Base-by-base conservation (phyloP, 2,888 invertebrate species). In the Ophioninae sp. region DNA sequence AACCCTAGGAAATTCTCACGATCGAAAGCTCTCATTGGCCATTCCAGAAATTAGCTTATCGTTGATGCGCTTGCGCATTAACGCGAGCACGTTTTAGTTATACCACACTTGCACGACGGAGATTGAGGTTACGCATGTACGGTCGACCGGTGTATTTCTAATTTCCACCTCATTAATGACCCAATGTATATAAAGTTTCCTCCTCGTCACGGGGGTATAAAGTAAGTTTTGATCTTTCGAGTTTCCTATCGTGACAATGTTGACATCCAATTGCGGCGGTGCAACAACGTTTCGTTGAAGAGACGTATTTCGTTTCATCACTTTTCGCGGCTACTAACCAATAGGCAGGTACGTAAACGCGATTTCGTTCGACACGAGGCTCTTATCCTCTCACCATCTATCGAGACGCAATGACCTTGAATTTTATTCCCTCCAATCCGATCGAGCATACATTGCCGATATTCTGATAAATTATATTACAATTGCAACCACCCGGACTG, bases 261-360 rank as follows among this genome's bases (percentile, higher is more conserved):
- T 83, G 80, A 71, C 83, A 78, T n/a, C 13, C 0, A 8, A 41
- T 8, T n/a, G 23, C 69, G 69, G 6, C 10, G 10, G 13, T 2
- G 10, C 9, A 58, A 22, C 39, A 68, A n/a, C 51, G 2, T 3
- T 63, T 65, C 6, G 56, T 74, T 69, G 56, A 83, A 22, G 37
- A 58, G 23, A 22, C 69, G 63, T n/a, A 44, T 44, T 30, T 1
- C 0, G 3, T 44, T 44, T 51, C 51, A 17, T 51, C 51, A 17
- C 13, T 10, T 17, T 17, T 51, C n/a, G 2, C 20, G 20, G 51
- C 37, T 2, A 17, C 37, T 20, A 8, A 37, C 44, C 30, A n/a
- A 22, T 22, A 30, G n/a, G 41, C 37, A 56, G 44, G 44, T 8
- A 13, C 51, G 17, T 5, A 6, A 17, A 68, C 68, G 22, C 22